Evolutionary conservation across 2,888 invertebrate species (phyloP), one percentile per base, ranked within the genome.

Genomic region (Drosophila greeni): DNA sequence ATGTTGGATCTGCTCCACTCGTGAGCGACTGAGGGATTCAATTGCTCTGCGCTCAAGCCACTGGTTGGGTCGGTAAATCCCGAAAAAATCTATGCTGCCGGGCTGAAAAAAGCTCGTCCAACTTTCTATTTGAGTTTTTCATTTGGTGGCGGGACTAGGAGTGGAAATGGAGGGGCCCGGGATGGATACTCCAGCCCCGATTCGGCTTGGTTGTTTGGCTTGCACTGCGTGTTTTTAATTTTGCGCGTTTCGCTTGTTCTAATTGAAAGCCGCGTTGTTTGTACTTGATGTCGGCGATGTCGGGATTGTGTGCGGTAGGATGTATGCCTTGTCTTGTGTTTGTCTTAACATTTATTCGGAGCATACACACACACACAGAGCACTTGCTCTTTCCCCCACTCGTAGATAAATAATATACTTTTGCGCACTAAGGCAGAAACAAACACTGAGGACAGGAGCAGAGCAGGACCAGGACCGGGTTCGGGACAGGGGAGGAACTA

Each of bases 241-340:
- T 86, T 86, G 75, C 84, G 80, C 86, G 86, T 83, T 86, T 86
- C 83, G 85, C 85, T 80, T 81, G 71, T 60, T 84, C 79, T 80
- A 80, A 80, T 80, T 80, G 79, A 79, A 79, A 79, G 82, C 82
- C 84, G 84, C 84, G 82, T 72, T 78, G 73, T 79, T 48, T 69
- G 61, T 66, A 47, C 60, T 47, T 69, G 45, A 20, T 29, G 42
- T 16, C 20, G 34, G 31, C 20, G 43, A 18, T 3, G 33, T 18
- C 23, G 6, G 20, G 26, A 23, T 5, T 8, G 26, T 20, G 45
- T 31, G 20, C 18, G 26, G 34, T 40, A 12, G 54, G 56, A 56
- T 66, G 77, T 82, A 75, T 82, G 69, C 69, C 49, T 48, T 64
- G 70, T 72, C 80, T 85, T 83, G 40, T 82, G 82, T 82, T 85